Conservation (phyloP, 2,888 invertebrate genomes). For the Leucophenga maculata region DNA sequence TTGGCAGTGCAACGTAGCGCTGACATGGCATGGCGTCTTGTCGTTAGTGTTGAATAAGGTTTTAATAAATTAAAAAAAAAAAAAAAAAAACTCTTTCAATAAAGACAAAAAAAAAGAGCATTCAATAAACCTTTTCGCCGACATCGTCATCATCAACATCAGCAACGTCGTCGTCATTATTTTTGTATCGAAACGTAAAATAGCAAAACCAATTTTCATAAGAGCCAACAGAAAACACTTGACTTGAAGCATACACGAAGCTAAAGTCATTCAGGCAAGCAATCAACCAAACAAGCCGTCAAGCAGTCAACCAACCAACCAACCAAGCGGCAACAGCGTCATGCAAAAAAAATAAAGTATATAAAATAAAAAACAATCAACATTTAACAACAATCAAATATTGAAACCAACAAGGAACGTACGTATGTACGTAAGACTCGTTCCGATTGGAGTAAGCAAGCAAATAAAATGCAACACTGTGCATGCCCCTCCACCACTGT, state of each 20-base stretch:
- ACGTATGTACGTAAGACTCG: too few species aligned
- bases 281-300: constrained; percentile 10
- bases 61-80: constrained; percentile 10
- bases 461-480: too few species aligned
- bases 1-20: background rate
- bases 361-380: background rate
- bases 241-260: constrained; percentile 2
- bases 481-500: too few species aligned
- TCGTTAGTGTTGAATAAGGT: constrained; percentile 16
- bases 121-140: constrained; percentile 6
- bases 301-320: background rate
- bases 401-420: too few species aligned
- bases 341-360: too few species aligned
- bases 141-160: constrained; percentile 1
- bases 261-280: constrained; percentile 8
- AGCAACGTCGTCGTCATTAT: background rate
- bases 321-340: too few species aligned
- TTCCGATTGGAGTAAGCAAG: too few species aligned
- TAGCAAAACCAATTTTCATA: constrained; percentile 24
- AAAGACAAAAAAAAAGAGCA: background rate
- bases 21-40: constrained; percentile 6
- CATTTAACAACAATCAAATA: constrained; percentile 6
- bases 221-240: constrained; percentile 24
- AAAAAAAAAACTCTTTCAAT: background rate
- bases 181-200: constrained; percentile 19